These are phyloP conservation scores for Beroe forskalii DNA, from an alignment of 37 sponge, comb jelly and placozoan genomes.

Conservation along the genomic window DNA sequence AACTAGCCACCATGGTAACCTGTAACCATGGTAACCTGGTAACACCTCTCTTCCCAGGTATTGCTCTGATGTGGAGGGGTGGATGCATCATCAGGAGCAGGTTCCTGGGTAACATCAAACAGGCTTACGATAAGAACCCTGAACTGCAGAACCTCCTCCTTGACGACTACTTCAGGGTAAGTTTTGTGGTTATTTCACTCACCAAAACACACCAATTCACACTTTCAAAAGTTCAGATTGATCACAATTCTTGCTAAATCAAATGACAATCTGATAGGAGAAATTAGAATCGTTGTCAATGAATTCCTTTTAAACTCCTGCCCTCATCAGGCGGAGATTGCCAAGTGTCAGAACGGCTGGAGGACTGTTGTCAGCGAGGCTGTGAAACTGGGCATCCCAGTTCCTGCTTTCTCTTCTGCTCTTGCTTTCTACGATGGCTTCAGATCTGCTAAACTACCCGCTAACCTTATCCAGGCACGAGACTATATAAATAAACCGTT, in stretches of 20 bases:
- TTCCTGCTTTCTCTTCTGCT: slow-evolving; percentile 91
- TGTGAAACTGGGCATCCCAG: slow-evolving; percentile 85
- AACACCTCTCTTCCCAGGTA: slow-evolving; percentile 52
- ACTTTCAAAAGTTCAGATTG: not conserved
- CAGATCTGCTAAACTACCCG: slow-evolving; percentile 81
- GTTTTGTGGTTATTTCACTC: not conserved
- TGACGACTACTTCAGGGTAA: slow-evolving; percentile 90
- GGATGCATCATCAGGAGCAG: slow-evolving; percentile 96
- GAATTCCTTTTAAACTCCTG: too few species aligned
- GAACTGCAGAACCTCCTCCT: slow-evolving; percentile 77
- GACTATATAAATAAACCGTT: too few species aligned
- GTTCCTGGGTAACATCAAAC: slow-evolving; percentile 97
- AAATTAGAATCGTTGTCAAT: too few species aligned
- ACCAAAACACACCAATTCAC: not conserved
- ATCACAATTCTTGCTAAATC: too few species aligned
- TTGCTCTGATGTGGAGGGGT: slow-evolving; percentile 98
- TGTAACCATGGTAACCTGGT: not conserved
- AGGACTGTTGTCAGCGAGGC: slow-evolving; percentile 81
- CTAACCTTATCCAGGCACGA: slow-evolving; percentile 89
- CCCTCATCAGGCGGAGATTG: not conserved
- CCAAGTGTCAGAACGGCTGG: slow-evolving; percentile 78
- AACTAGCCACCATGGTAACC: too few species aligned
- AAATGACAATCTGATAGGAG: too few species aligned
- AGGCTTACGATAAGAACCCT: slow-evolving; percentile 93
- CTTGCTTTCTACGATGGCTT: slow-evolving; percentile 98